A percentile compares a stretch with the other conserved stretches of the same genome.
Evolutionary conservation across 2,797 vertebrate genomes (phyloP).

Genomic region (Ibycter americanus): DNA sequence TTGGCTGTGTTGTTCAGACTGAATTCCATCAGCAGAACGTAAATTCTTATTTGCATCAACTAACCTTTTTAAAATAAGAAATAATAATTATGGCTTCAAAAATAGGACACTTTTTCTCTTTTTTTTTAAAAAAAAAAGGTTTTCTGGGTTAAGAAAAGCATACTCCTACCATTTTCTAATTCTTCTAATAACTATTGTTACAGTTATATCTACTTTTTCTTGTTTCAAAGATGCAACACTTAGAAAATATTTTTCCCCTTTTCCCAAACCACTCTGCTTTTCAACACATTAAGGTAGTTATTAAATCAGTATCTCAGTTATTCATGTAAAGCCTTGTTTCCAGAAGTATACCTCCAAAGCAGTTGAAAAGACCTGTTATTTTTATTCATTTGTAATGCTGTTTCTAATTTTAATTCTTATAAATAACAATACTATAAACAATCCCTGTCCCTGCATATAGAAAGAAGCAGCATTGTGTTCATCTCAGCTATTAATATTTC

Average conservation of each 20-base stretch:
- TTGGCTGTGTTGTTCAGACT: neutral
- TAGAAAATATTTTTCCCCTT: neutral
- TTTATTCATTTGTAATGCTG: neutral
- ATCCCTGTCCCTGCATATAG: neutral
- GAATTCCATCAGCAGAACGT: neutral
- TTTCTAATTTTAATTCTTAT: neutral
- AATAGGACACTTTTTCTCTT: neutral
- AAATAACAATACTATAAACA: neutral
- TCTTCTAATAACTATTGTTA: neutral
- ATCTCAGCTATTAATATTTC: neutral
- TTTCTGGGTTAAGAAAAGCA: neutral
- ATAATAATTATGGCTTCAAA: neutral
- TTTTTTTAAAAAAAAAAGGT: fast-evolving
- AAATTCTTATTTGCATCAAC: neutral
- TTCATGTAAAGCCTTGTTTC: neutral
- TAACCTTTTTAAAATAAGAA: neutral
- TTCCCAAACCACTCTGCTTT: neutral
- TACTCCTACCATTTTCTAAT: neutral
- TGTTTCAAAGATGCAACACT: neutral
- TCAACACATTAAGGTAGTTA: neutral
- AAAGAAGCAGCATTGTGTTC: neutral
- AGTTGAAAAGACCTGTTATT: neutral
- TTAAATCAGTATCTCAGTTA: neutral
- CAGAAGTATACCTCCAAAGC: neutral
- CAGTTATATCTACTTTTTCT: neutral